Conservation (phyloP, 1,140 invertebrate genomes). For the Pomacea maculata region DNA sequence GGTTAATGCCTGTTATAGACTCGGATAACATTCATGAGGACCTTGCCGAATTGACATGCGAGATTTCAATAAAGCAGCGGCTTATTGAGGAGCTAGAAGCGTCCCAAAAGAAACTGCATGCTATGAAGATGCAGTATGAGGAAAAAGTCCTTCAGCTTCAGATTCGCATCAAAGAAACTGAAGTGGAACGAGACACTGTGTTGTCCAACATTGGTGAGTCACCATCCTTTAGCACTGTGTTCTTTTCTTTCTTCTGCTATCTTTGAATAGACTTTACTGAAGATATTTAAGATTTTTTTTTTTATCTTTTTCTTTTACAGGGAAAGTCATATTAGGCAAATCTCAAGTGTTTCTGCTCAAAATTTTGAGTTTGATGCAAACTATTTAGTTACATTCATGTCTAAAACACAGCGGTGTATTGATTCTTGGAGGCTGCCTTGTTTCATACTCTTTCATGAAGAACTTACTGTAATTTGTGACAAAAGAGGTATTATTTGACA, state of each 20-base stretch:
- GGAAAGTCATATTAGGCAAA: no score
- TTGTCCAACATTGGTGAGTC: conserved; percentile 70
- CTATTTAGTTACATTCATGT: no score
- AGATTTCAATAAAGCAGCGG: conserved; percentile 91
- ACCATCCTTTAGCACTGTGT: no score
- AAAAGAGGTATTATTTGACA: no score
- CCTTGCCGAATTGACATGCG: conserved; percentile 84
- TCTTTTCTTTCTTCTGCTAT: no score
- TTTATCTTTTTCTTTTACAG: no score
- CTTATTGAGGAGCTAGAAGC: conserved; percentile 93
- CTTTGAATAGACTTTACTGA: neutral
- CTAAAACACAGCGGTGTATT: no score
- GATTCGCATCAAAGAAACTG: conserved; percentile 86
- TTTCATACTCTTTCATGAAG: no score
- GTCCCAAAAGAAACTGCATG: conserved; percentile 83
- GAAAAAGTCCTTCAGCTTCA: conserved; percentile 91
- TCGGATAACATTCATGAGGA: conserved; percentile 71
- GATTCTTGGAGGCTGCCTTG: no score
- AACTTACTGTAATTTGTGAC: no score
- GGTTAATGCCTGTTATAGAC: conserved; percentile 35
- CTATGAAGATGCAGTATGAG: conserved; percentile 89
- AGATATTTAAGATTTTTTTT: neutral
- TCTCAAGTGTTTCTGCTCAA: no score
- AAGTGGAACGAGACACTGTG: conserved; percentile 92
- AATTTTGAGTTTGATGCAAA: no score